Base-by-base conservation (phyloP, 2,888 invertebrate species). In the Heliconius erato region DNA sequence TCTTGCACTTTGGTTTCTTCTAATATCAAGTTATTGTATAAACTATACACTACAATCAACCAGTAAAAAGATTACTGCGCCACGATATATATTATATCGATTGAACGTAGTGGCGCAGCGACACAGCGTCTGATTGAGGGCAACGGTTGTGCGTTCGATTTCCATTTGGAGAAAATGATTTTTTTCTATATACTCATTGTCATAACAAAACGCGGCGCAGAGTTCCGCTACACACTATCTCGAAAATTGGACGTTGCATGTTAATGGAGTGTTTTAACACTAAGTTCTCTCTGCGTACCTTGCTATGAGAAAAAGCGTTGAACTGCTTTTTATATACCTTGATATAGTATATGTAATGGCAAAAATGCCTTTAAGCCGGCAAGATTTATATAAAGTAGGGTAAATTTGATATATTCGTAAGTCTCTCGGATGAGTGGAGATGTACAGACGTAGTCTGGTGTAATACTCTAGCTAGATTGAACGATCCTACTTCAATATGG, bases 361-460 rank as follows among this genome's bases (percentile, higher is more conserved):
- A 78, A n/a, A 67, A 78, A 78, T 67, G 23, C 44, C 67, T 28
- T 68, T 11, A 65, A 67, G 28, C 16, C 67, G 49, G 28, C 67
- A 68, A 68, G 67, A 78, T 78, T 78, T 78, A 78, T 44, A 49
- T 65, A 49, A 78, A 78, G 68, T 68, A 68, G 68, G 78, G 32
- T 78, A 78, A 78, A 67, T 78, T 67, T 68, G 68, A 78, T 78
- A 78, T 68, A 78, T 78, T 28, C n/a, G 32, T 65, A 40, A 74
- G 65, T 49, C 28, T 72, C 63, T 71, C 72, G 16, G 28, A 14
- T 44, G 78, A 78, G 78, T 68, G 44, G 78, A 78, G 67, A 65
- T 78, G 78, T 68, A n/a, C 78, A 68, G 67, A 32, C 78, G 67
- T 68, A 79, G 63, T 59, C 79, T 32, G 49, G 79, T 69, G 69